These are phyloP conservation scores for Spizaetus ornatus DNA, from an alignment of 2,113 vertebrate genomes.

Conservation along the genomic window DNA sequence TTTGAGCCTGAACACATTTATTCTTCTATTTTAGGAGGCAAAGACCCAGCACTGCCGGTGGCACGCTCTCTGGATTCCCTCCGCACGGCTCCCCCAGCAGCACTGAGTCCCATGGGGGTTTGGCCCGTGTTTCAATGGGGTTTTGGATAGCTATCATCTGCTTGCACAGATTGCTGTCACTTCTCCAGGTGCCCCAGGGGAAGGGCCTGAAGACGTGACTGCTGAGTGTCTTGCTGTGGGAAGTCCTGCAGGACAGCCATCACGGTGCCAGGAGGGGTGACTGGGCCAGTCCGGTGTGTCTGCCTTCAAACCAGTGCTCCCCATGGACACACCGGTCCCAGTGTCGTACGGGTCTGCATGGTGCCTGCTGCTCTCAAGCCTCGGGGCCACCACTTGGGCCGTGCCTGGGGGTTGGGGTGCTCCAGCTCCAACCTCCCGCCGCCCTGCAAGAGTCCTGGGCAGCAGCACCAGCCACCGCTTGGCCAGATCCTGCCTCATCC, in stretches of 20 bases:
- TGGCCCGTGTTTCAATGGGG: fast-evolving
- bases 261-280: neutral
- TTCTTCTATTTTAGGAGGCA: neutral
- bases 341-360: neutral
- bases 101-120: fast-evolving
- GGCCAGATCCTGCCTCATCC: neutral
- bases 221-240: neutral
- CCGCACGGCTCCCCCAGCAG: neutral
- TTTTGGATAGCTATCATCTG: neutral
- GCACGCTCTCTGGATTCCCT: neutral
- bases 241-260: neutral
- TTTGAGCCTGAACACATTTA: neutral
- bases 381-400: neutral
- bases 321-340: neutral
- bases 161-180: neutral
- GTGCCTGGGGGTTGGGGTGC: neutral
- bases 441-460: neutral
- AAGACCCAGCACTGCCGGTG: neutral
- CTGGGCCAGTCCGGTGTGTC: neutral
- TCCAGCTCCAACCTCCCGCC: neutral
- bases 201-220: neutral
- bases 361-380: neutral
- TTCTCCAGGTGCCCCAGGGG: neutral
- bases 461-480: neutral
- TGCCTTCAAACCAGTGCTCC: neutral